Evolutionary conservation across 2,113 vertebrate species (phyloP), one percentile per base, ranked within the genome.

Genomic region (Coturnix japonica): DNA sequence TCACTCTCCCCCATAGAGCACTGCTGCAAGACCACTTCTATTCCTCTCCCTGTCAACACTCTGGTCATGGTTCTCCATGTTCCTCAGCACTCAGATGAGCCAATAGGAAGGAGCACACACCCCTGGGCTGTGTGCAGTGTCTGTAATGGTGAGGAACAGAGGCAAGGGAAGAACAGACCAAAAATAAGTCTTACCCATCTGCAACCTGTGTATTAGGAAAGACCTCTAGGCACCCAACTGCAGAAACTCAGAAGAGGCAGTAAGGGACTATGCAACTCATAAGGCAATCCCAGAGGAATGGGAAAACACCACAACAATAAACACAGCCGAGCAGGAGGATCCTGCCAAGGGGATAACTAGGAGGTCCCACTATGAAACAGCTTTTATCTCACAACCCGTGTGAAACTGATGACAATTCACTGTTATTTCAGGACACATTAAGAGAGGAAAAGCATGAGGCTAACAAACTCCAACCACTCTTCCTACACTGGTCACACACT

Each of bases 111-210:
- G 9, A 60, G 2, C 6, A 28, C 16, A 33, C 16, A 51, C 2
- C 6, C 71, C 65, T 15, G 21, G 31, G 16, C 65, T 66, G 53
- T 0, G 0, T 67, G 28, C 30, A 63, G 5, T 6, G 8, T 67
- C 61, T 33, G 6, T 25, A 47, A 0, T 0, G 70, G 26, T 13
- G 17, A 17, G 16, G 49, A 87, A 69, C 13, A 51, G 30, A 66
- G 7, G 33, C 71, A 67, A 82, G 54, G 5, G 0, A 72, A 56
- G 4, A 77, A 8, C 41, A 91, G 72, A 71, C 35, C 4, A 81
- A 15, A 57, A 11, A 57, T 57, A 41, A 41, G 31, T 22, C 7
- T 67, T 87, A 39, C 17, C 53, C 39, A 61, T 35, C 61, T 44
- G 30, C 31, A 59, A 39, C 31, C 63, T 13, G 1, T 14, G 31